Evolutionary conservation across 2,113 vertebrate genomes (phyloP).

Genomic region (Antigone vipio): DNA sequence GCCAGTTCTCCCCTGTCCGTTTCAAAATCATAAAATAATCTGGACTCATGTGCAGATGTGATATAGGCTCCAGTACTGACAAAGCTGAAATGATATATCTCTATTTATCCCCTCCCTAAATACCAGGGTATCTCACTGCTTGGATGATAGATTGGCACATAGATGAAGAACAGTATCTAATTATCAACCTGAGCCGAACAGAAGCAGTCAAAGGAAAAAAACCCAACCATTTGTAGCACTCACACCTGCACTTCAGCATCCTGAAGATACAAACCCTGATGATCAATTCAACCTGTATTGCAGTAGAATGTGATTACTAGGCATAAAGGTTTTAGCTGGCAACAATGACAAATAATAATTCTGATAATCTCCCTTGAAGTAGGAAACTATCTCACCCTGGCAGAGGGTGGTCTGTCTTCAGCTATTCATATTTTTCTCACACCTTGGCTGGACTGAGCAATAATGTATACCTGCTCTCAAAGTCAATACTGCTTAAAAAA

Average conservation of each 20-base stretch:
- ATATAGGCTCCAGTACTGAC: not conserved
- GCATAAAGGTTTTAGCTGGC: not conserved
- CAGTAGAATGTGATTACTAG: not conserved
- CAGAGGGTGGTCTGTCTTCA: not conserved
- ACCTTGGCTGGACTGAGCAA: not conserved
- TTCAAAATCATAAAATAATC: not conserved
- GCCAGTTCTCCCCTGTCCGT: not conserved
- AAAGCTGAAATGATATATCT: not conserved
- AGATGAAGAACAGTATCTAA: not conserved
- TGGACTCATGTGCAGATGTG: not conserved
- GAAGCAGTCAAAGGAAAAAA: not conserved
- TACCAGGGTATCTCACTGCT: not conserved
- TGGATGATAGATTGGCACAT: not conserved
- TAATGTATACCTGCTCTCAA: not conserved
- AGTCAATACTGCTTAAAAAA: not conserved
- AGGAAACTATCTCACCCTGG: not conserved
- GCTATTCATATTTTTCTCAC: not conserved
- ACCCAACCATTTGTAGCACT: not conserved
- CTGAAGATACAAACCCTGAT: not conserved
- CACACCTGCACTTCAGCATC: not conserved
- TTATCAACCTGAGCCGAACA: not conserved
- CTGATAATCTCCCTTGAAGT: not conserved
- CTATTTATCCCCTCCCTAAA: not conserved
- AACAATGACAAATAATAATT: not conserved
- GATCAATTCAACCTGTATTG: not conserved